Conservation (phyloP, 1,140 invertebrate species). For the Archegozetes longisetosus region DNA sequence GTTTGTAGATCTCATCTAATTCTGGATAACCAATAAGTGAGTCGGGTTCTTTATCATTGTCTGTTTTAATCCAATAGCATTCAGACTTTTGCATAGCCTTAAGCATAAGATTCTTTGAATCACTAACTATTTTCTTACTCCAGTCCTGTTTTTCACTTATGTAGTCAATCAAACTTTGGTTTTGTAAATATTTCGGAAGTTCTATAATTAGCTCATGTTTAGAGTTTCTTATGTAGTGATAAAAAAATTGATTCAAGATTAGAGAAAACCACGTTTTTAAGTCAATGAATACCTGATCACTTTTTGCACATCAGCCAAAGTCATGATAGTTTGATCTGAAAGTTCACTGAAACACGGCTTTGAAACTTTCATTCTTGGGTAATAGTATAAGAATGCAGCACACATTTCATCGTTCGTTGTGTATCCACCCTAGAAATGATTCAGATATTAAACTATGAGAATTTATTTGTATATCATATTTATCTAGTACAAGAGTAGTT, state of each 20-base stretch:
- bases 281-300: not conserved
- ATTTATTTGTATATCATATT: not conserved
- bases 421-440: constrained; percentile 44
- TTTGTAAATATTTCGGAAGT: not conserved
- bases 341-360: constrained; percentile 10
- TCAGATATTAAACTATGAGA: not conserved
- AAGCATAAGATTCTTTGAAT: not conserved
- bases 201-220: constrained; percentile 4
- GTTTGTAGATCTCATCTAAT: not conserved
- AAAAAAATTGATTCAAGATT: too few relatives aligned
- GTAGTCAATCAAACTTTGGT: not conserved
- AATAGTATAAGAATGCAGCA: constrained; percentile 60
- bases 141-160: not conserved
- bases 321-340: constrained; percentile 4
- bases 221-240: not conserved
- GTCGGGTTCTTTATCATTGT: not conserved
- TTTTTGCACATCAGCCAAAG: not conserved
- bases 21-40: constrained; percentile 5
- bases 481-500: constrained; percentile 12
- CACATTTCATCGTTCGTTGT: constrained; percentile 71
- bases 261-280: not conserved
- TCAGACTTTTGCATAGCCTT: constrained; percentile 5
- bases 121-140: not conserved
- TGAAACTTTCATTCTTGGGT: constrained; percentile 42
- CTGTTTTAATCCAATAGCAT: constrained; percentile 11